Evolutionary conservation across 2,888 invertebrate genomes (phyloP), one percentile per base, ranked within the genome.

Genomic region (Herminia tarsipennalis): DNA sequence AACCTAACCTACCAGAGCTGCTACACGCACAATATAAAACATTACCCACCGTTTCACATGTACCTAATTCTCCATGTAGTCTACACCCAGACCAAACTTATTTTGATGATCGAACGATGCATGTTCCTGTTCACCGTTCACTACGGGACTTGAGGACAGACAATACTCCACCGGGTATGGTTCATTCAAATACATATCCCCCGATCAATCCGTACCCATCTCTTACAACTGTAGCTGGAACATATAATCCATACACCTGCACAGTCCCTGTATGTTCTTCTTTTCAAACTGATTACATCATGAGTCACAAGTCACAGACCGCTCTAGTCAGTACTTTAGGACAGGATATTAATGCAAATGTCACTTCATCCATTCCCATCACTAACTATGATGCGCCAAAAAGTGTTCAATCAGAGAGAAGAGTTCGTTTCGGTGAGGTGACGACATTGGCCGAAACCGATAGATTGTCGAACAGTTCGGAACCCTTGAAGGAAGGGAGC

Each of bases 371-470:
- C 43, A 55, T 70, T 53, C 77, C 79, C 42, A 62, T 66, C 60
- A 73, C 74, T 71, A 66, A 66, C 65, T 71, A 70, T 69, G 80
- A 82, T 71, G 70, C 70, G 62, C 71, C 80, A 64, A 86, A 78
- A 81, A 86, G 77, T 81, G 81, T 81, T 73, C 86, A 85, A 53
- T 86, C 86, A 73, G 92, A 90, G 64, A 90, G 88, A 81, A 88
- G 88, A 85, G 92, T 92, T 56, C 92, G 69, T 75, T 92, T 92
- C 76, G 86, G 88, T 73, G 87, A 87, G 57, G 86, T 85, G 84
- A 83, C 80, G 65, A 83, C 83, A 76, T 82, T 88, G 70, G 75
- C 81, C 44, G 86, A 86, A 61, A 71, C 71, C 56, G 86, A 88
- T 77, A 76, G 59, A 73, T 70, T 81, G 76, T 81, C 83, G 71